Percentiles rank a stretch among this genome's conserved stretches.
Evolutionary conservation across 2,797 vertebrate genomes (phyloP).

Genomic region (Gymnoscopelus braueri): DNA sequence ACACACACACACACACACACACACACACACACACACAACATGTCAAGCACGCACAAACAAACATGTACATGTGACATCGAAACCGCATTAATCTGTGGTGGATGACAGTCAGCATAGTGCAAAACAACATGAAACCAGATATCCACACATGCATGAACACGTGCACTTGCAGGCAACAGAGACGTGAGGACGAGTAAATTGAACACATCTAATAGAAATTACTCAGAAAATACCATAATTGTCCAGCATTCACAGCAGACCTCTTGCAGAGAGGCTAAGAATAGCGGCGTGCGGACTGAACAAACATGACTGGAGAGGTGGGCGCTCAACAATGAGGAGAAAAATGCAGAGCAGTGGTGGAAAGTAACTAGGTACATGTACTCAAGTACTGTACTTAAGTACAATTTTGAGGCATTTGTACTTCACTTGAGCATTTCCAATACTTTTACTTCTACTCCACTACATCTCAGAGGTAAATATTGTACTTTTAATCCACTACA

Average conservation of each 20-base stretch:
- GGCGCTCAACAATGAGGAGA: no score
- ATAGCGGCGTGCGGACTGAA: constrained; percentile 7
- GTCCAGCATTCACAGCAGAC: neutral
- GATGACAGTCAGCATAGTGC: no score
- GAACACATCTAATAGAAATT: constrained; percentile 36
- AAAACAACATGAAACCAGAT: no score
- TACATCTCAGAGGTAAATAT: no score
- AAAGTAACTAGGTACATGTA: no score
- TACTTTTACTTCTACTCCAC: no score
- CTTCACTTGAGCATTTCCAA: no score
- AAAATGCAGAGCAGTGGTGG: neutral
- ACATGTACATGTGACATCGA: neutral
- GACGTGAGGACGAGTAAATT: constrained; percentile 18
- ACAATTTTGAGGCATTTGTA: no score
- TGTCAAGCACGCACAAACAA: neutral
- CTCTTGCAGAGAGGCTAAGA: constrained; percentile 10
- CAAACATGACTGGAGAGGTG: neutral
- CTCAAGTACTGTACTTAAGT: no score
- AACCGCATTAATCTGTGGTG: no score
- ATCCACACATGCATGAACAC: no score
- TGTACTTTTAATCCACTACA: no score
- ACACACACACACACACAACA: neutral
- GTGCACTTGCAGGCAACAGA: neutral
- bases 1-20: neutral
- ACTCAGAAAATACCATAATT: constrained; percentile 11